Evolutionary conservation across 1,140 invertebrate species (phyloP), one percentile per base, ranked within the genome.

Genomic region (Zaprionus vittiger): DNA sequence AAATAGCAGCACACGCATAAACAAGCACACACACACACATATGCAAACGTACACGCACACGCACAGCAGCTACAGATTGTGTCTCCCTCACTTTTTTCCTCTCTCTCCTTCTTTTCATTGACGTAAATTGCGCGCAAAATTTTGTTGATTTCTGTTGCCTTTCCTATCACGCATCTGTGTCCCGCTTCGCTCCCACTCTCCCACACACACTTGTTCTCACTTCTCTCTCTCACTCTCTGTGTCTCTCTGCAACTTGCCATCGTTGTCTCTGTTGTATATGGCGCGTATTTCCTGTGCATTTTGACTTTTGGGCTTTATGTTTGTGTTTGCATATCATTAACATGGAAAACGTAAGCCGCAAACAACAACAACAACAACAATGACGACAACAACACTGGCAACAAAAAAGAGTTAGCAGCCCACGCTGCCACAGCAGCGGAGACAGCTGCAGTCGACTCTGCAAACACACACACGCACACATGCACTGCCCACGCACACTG

Each of bases 101-200:
- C 41, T 7, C 2, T 9, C 41, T 72, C 73, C 49, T 79, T 63
- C 67, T 83, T 66, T 70, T 78, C 84, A 87, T 89, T 87, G 84
- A 87, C 84, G 84, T 79, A 87, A 87, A 87, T 87, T 81, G 84
- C 81, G 84, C 84, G 84, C 68, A 89, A 87, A 86, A 83, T 86
- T 72, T 71, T 80, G 80, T 73, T 83, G 80, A 81, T 83, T 83
- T 83, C 77, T 83, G 70, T 70, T 73, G 71, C 84, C 31, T 34
- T 77, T 82, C 62, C 79, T 77, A 65, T 67, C 20, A 14, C 31
- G 31, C 20, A 24, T 11, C 28, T 47, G 49, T 54, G 54, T 66
- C 44, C 56, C n/a, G 38, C 41, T 31, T 37, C 61, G 28, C 28
- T 31, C n/a, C 57, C 28, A 38, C 20, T 44, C 12, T 66, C n/a